phyloP scores from a whole-genome alignment of 2,113 vertebrate species.

The Vulpes vulpes region DNA sequence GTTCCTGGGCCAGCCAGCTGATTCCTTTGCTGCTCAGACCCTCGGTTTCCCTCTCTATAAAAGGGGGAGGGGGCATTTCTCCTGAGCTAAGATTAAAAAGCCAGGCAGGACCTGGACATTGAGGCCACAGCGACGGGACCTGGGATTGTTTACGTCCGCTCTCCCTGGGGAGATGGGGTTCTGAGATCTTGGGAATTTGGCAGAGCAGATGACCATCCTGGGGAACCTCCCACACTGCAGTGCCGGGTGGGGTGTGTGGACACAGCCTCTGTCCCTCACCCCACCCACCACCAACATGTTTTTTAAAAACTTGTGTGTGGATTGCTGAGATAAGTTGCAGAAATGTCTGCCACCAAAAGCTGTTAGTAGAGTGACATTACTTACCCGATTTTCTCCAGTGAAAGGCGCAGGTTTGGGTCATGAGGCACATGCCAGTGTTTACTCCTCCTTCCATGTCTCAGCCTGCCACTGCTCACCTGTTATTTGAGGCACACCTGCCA shows the following conservation, averaged over 20 bases:
- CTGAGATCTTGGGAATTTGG: background rate
- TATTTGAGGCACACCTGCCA: no score
- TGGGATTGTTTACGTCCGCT: no score
- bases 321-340: background rate
- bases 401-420: background rate
- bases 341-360: background rate
- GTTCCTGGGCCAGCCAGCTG: accelerated
- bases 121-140: accelerated
- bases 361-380: accelerated
- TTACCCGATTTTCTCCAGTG: background rate
- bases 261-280: accelerated
- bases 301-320: background rate
- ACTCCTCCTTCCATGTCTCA: background rate
- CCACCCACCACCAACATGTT: accelerated
- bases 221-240: accelerated
- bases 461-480: accelerated
- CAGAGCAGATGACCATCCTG: background rate
- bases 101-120: accelerated
- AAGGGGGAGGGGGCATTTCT: accelerated
- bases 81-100: background rate
- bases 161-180: accelerated
- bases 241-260: background rate
- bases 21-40: background rate
- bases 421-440: accelerated
- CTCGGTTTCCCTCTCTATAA: background rate